phyloP scores from a whole-genome alignment of 2,888 invertebrate genomes.

The Drosophila atripex region DNA sequence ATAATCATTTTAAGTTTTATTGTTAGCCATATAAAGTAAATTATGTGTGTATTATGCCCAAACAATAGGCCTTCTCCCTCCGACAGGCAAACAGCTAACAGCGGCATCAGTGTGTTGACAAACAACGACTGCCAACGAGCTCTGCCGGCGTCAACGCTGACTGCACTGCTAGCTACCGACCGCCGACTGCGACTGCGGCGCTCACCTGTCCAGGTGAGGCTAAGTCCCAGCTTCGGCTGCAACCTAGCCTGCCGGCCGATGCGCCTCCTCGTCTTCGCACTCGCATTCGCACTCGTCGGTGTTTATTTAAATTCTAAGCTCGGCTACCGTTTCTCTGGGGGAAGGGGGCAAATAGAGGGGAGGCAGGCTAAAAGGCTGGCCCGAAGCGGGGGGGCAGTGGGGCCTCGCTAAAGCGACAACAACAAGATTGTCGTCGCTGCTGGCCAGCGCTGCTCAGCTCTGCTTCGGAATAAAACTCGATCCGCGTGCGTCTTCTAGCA shows the following conservation, averaged over 20 bases:
- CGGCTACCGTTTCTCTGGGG: constrained; percentile 62
- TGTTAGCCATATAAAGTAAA: not conserved
- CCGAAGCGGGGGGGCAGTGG: constrained; percentile 16
- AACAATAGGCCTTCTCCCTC: constrained; percentile 18
- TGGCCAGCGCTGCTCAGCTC: constrained; percentile 29
- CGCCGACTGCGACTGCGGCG: constrained; percentile 17
- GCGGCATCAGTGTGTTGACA: constrained; percentile 66
- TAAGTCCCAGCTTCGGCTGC: constrained; percentile 23
- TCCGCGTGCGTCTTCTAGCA: constrained; percentile 83
- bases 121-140: constrained; percentile 51
- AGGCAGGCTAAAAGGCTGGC: not conserved
- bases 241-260: constrained; percentile 46
- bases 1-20: not conserved
- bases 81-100: constrained; percentile 60
- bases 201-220: constrained; percentile 13
- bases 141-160: constrained; percentile 38
- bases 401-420: constrained; percentile 49
- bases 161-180: constrained; percentile 14
- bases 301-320: constrained; percentile 81
- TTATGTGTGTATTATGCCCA: constrained; percentile 5
- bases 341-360: constrained; percentile 4
- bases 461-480: constrained; percentile 84
- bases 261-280: constrained; percentile 52
- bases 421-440: constrained; percentile 46
- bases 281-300: constrained; percentile 26